Evolutionary conservation across 2,797 vertebrate species (phyloP), one percentile per base, ranked within the genome.

Genomic region (Poecile montanus): DNA sequence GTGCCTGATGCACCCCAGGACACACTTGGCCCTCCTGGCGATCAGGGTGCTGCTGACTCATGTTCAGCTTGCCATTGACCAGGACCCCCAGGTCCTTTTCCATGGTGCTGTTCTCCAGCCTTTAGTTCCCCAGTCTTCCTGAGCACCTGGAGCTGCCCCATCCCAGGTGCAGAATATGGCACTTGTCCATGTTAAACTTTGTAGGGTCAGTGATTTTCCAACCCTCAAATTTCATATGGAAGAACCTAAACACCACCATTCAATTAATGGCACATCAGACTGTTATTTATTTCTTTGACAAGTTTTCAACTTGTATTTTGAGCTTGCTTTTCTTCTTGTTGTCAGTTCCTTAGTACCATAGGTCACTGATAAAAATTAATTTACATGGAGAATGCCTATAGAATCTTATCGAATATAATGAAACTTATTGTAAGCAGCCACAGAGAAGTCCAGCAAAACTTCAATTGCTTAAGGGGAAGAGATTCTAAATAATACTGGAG

Each of bases 21-120:
- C 54, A 45, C n/a, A n/a, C n/a, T n/a, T 27, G 54, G 5, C n/a
- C 16, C n/a, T 68, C 40, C 54, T 68, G 54, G 19, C n/a, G 53
- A 18, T 38, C 54, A 29, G 47, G 54, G 27, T n/a, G 25, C 47
- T 61, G 38, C 29, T 68, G 47, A 6, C 38, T 68, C 22, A 16
- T 3, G 2, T n/a, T 53, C 19, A 54, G 4, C 23, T 29, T 61
- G 4, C 11, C 54, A 38, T 1, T 0, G 15, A 44, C 47, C 23
- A 29, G 13, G 9, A 68, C 4, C 3, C 26, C 6, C n/a, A 67
- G 15, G 22, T 36, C 21, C 3, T 10, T 50, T 38, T 44, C n/a
- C 3, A 2, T 25, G 13, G 11, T 44, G 13, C 13, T 65, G 13
- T 5, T 79, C 6, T 58, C 23, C 32, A 58, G 13, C 7, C 7